These are phyloP conservation scores for Lasioglossum pauxillum DNA, from an alignment of 2,888 invertebrate species.

Conservation along the genomic window DNA sequence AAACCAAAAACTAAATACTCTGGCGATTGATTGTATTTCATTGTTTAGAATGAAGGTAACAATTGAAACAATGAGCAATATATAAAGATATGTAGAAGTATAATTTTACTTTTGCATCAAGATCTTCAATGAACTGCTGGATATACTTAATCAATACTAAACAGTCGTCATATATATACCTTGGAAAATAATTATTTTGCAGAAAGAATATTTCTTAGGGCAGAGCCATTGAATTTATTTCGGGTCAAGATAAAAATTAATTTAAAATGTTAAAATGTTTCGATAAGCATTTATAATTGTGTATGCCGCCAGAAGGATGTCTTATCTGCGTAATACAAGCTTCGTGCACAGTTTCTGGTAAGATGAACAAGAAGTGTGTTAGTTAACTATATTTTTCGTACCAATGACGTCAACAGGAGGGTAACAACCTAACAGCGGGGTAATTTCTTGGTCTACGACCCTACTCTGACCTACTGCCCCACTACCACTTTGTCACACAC, in stretches of 20 bases:
- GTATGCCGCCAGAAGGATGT: background rate
- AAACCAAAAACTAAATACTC: background rate
- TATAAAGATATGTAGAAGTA: background rate
- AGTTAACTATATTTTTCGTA: background rate
- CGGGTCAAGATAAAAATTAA: background rate
- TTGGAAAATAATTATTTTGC: background rate
- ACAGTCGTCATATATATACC: background rate
- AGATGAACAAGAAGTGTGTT: background rate
- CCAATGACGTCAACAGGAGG: background rate
- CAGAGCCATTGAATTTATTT: background rate
- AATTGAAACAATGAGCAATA: background rate
- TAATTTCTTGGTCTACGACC: slow-evolving; percentile 12
- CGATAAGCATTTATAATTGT: background rate
- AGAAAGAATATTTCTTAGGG: background rate
- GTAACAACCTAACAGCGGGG: slow-evolving; percentile 10
- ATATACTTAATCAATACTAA: background rate
- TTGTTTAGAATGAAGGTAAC: background rate
- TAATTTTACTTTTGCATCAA: background rate
- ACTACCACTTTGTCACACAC: background rate
- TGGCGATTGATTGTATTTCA: background rate
- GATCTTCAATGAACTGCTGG: too few relatives aligned
- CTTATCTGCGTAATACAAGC: background rate
- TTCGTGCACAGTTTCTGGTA: background rate
- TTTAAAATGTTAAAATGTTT: background rate
- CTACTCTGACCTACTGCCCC: slow-evolving; percentile 20